Base-by-base conservation (phyloP, 2,888 invertebrate genomes). In the Xylota sylvarum region DNA sequence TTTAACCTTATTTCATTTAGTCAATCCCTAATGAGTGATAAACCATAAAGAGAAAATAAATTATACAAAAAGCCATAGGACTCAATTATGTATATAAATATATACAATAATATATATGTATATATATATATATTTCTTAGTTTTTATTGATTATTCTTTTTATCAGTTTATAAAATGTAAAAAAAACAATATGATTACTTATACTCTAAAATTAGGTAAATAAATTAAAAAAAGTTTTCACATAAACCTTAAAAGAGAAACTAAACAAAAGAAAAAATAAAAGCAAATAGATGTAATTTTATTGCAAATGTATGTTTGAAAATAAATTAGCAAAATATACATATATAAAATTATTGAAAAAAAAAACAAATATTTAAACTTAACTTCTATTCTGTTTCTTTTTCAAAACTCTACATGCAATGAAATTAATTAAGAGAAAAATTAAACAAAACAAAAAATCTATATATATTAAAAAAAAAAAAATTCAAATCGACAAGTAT, bases 241-340 rank as follows among this genome's bases (percentile, higher is more conserved):
- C 30, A 67, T 46, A 67, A 69, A 82, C 9, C 43, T 37, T 14
- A 43, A 50, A 58, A 46, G 35, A 52, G 43, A 43, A 69, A 64
- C 12, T 58, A 70, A 65, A 14, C 5, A 80, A 64, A 50, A 50
- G 23, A 32, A 30, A 43, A 35, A 23, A 9, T 12, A 48, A 48
- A 17, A 5, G 58, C 10, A 60, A n/a, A 72, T 64, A 79, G 50
- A 27, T n/a, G 79, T 65, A 79, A 79, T 78, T 69, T 78, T 64
- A 79, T 65, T 65, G 70, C 64, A 58, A 64, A 55, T 81, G 72
- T 85, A 73, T 86, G 64, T 80, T 65, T 70, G 46, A 80, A 77
- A 48, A 65, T 48, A 65, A 76, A 60, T 65, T 86, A 86, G 86
- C 86, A 62, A 86, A 86, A 86, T 86, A 86, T 86, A 86, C 86